A percentile compares a stretch with the other conserved stretches of the same genome.
Evolutionary conservation across 1,140 invertebrate genomes (phyloP).

Genomic region (Sycobia sp.): DNA sequence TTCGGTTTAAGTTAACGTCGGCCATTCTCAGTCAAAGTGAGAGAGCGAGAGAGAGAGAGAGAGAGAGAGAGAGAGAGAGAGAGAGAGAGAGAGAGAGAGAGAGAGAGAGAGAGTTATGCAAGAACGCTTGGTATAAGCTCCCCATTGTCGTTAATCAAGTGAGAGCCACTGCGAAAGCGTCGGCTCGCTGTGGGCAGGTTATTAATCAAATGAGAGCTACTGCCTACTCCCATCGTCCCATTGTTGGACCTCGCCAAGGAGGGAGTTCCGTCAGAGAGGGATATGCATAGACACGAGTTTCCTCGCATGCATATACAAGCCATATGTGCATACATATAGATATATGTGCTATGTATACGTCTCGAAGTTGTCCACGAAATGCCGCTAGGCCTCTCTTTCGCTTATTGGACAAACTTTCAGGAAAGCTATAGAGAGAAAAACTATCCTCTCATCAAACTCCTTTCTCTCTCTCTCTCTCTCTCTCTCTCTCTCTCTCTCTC

Average conservation of each 20-base stretch:
- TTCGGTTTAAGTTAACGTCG: too few species aligned
- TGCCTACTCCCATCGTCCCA: slow-evolving; percentile 40
- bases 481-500: too few species aligned
- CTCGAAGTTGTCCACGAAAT: slow-evolving; percentile 1
- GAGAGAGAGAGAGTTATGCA: background rate
- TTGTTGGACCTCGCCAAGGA: slow-evolving; percentile 41
- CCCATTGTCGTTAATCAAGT: slow-evolving; percentile 48
- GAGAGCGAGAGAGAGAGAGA: background rate
- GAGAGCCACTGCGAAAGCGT: slow-evolving; percentile 51
- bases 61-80: slow-evolving; percentile 4
- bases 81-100: background rate
- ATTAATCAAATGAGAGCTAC: slow-evolving; percentile 60
- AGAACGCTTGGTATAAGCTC: slow-evolving; percentile 34
- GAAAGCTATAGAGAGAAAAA: too few species aligned
- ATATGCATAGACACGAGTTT: too few species aligned
- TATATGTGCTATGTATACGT: background rate
- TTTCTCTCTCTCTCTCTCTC: too few species aligned
- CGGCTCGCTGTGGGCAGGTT: slow-evolving; percentile 50
- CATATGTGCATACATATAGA: background rate
- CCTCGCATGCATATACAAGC: background rate
- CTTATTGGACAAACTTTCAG: background rate
- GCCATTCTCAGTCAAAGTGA: too few species aligned
- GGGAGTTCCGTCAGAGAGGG: background rate
- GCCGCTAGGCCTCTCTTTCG: background rate
- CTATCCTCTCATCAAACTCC: too few species aligned